Conservation (phyloP, 2,797 vertebrate species). For the Galagoides demidoff region DNA sequence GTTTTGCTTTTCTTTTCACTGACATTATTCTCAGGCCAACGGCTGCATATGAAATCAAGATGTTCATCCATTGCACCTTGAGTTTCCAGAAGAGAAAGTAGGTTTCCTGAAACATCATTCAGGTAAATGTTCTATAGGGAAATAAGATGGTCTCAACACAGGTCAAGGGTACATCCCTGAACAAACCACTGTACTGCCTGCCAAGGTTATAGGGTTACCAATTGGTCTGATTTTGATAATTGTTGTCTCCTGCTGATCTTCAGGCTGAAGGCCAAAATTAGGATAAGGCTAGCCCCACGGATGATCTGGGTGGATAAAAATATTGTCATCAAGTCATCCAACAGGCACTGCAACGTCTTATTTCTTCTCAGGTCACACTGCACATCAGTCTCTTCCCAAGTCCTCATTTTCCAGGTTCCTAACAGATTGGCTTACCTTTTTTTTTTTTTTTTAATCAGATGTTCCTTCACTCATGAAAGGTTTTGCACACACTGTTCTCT, state of each 20-base stretch:
- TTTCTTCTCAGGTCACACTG: neutral
- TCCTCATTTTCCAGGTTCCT: neutral
- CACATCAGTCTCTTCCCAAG: neutral
- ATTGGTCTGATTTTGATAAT: no score
- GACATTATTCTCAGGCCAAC: slow-evolving; percentile 12
- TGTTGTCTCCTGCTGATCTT: neutral
- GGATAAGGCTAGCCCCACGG: neutral
- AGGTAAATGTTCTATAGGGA: neutral
- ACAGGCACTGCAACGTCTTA: neutral
- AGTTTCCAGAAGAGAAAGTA: neutral
- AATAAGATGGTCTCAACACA: neutral
- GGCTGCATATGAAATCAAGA: slow-evolving; percentile 31
- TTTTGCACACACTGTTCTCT: neutral
- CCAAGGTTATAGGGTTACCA: neutral
- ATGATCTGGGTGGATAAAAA: neutral
- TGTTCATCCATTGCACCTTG: neutral
- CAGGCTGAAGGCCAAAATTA: neutral
- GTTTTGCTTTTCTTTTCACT: neutral
- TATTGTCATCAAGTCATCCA: neutral
- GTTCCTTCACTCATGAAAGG: neutral
- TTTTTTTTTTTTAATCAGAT: no score
- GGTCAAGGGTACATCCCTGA: neutral
- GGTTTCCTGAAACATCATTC: neutral
- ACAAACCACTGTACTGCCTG: neutral
- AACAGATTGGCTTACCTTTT: neutral